A percentile compares a stretch with the other conserved stretches of the same genome.
Conservation (phyloP, 2,888 invertebrate species). For the Parascotia fuliginaria region DNA sequence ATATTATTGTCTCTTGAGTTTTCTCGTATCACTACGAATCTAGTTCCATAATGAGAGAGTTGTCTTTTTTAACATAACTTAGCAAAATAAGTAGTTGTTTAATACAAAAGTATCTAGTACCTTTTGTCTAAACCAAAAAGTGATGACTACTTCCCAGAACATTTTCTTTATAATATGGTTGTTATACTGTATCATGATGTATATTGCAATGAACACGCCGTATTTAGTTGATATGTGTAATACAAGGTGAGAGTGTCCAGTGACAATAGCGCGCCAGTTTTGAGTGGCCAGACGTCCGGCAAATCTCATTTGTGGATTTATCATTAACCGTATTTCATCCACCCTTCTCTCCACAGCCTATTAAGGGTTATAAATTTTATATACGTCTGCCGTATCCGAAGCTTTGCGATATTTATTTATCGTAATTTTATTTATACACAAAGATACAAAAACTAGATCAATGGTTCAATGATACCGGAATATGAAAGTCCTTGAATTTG, state of each 20-base stretch:
- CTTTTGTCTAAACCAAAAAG: no score
- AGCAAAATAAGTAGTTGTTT: no score
- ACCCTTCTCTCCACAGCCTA: conserved; percentile 79
- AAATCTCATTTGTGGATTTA: conserved; percentile 86
- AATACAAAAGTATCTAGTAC: no score
- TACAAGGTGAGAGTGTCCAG: conserved; percentile 81
- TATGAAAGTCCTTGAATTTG: no score
- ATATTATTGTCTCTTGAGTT: no score
- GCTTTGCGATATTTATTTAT: conserved; percentile 73
- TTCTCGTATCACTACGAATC: no score
- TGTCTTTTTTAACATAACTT: no score
- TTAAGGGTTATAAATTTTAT: conserved; percentile 83
- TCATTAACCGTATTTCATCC: conserved; percentile 84
- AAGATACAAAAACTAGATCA: no score
- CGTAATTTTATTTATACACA: conserved; percentile 59
- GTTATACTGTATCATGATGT: conserved; percentile 56
- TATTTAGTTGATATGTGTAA: conserved; percentile 71
- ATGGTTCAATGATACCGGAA: no score
- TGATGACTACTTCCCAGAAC: no score
- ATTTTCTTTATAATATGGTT: no score
- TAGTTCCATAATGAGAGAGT: no score
- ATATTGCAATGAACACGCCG: conserved; percentile 55
- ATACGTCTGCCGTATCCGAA: conserved; percentile 72
- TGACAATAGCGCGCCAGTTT: conserved; percentile 79
- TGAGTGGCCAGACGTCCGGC: conserved; percentile 83